Evolutionary conservation across 1,140 invertebrate species (phyloP), one percentile per base, ranked within the genome.

Genomic region (Drosophila cardini): DNA sequence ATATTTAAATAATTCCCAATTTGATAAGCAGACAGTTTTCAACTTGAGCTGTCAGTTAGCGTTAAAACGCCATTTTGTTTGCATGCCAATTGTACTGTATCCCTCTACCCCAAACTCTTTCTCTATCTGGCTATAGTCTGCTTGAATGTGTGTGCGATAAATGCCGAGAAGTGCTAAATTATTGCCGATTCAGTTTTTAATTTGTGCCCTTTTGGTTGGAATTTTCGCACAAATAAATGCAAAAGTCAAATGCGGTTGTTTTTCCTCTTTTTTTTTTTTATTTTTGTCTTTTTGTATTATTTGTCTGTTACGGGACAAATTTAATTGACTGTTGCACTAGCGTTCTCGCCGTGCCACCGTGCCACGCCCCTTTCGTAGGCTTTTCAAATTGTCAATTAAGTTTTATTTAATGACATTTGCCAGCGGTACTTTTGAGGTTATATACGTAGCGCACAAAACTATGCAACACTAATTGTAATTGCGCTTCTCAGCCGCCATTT

Each of bases 1-100:
- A 89, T 91, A 90, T 86, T 91, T 91, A 91, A 91, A 91, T 91
- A 90, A 90, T 90, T 90, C 84, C 55, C 85, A 72, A 86, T 91
- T 91, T 87, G 81, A 91, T 91, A 91, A 90, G 89, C 84, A 90
- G 89, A 91, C 89, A 86, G 60, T 85, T 91, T 90, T 86, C 77
- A 91, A 91, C 84, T 91, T 91, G 85, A 90, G 84, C 84, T 89
- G 84, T 89, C 84, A 89, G 84, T 90, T 89, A 70, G 84, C 68
- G 84, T 84, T 90, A 90, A 90, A 89, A 72, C 73, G 85, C 71
- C 85, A 89, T 90, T 89, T 89, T 87, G 83, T 87, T 89, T 84
- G 84, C 76, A 71, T 56, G 72, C 68, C 83, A 63, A 69, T 76
- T 70, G 57, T 50, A 34, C 21, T 4, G 16, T 36, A 16, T 34